Percentiles rank a stretch among this genome's conserved stretches.
These are phyloP conservation scores for Alexandromys fortis DNA, from an alignment of 2,113 vertebrate genomes.

Conservation along the genomic window DNA sequence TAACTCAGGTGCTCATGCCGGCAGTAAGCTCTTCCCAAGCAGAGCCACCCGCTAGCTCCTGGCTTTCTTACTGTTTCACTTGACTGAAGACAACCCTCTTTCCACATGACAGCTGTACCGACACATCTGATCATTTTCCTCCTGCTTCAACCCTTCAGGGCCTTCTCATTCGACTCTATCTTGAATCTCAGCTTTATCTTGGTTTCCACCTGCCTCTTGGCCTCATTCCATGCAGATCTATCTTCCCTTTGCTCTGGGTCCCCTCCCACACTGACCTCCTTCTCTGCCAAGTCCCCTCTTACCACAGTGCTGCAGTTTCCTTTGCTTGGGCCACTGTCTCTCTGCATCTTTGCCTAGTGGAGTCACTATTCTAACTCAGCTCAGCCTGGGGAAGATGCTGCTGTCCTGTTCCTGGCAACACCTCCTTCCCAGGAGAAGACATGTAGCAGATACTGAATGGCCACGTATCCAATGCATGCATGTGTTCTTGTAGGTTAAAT, in stretches of 20 bases:
- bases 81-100: not conserved
- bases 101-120: not conserved
- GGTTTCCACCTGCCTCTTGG: not conserved
- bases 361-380: not conserved
- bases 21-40: not conserved
- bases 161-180: not conserved
- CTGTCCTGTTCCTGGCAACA: not conserved
- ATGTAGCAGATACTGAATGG: fast-evolving
- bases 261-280: not conserved
- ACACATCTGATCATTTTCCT: not conserved
- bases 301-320: not conserved
- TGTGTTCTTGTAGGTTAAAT: not conserved
- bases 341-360: not conserved
- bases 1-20: not conserved
- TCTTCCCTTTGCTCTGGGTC: not conserved
- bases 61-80: not conserved
- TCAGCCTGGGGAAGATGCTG: not conserved
- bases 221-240: not conserved
- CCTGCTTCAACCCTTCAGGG: not conserved
- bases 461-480: not conserved
- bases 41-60: not conserved
- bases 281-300: not conserved
- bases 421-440: not conserved
- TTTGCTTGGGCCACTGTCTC: not conserved
- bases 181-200: not conserved